phyloP scores from a whole-genome alignment of 1,140 invertebrate species.

The Vanessa atalanta region DNA sequence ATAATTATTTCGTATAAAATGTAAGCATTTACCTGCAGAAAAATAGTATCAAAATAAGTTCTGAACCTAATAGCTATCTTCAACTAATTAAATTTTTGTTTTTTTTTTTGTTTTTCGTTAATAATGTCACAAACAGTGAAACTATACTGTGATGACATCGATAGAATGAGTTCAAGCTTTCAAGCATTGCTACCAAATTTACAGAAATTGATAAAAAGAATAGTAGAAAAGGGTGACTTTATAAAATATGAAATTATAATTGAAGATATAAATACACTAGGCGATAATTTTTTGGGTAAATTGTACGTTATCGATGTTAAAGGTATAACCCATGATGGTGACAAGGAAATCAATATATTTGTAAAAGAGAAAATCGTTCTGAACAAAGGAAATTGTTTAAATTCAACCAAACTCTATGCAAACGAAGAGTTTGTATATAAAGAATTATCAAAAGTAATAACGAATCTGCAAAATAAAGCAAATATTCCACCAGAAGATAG shows the following conservation, averaged over 20 bases:
- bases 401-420: constrained; percentile 21
- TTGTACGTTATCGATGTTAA: background rate
- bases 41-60: too few species aligned
- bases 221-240: background rate
- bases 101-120: too few species aligned
- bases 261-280: background rate
- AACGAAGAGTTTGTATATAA: constrained; percentile 50
- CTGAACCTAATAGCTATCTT: too few species aligned
- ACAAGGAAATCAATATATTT: background rate
- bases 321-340: background rate
- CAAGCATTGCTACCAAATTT: background rate
- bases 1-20: too few species aligned
- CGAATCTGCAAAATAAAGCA: constrained; percentile 48
- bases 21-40: too few species aligned
- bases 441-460: constrained; percentile 42
- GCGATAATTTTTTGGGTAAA: background rate
- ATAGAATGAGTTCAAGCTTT: background rate
- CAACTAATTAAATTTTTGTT: too few species aligned
- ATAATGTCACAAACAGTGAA: too few species aligned
- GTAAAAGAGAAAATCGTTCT: background rate
- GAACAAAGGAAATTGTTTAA: constrained; percentile 5
- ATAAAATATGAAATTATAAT: background rate
- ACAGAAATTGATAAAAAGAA: background rate
- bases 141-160: too few species aligned
- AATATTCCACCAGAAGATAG: constrained; percentile 43